phyloP scores from a whole-genome alignment of 2,113 vertebrate species.

The Ornithorhynchus anatinus region DNA sequence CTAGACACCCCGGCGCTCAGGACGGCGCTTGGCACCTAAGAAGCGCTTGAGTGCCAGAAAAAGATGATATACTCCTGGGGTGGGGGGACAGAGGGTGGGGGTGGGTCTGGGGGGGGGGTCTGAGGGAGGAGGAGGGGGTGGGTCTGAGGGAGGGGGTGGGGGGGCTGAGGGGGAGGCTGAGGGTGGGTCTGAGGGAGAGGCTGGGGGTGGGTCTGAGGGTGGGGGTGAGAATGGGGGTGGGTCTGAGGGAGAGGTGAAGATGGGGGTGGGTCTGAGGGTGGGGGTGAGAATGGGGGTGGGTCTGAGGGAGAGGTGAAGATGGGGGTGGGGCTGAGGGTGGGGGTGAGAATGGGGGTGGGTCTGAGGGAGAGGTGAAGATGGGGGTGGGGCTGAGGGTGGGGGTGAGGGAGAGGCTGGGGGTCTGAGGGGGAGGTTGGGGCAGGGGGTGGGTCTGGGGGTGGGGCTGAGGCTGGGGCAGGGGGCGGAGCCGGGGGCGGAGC shows the following conservation, averaged over 20 bases:
- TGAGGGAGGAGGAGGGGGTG: no score
- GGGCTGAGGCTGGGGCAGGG: background rate
- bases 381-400: no score
- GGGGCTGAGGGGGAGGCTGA: no score
- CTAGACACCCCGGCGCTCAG: no score
- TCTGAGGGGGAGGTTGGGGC: background rate
- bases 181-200: no score
- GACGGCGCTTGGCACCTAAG: no score
- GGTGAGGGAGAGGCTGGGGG: background rate
- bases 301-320: background rate
- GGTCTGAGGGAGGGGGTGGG: no score
- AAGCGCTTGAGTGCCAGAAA: no score
- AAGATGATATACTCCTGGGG: no score
- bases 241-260: background rate
- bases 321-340: background rate
- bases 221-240: background rate
- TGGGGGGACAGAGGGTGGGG: no score
- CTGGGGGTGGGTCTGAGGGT: background rate
- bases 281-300: background rate
- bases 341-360: background rate
- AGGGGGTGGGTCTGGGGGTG: background rate
- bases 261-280: background rate
- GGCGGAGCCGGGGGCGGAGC: slow-evolving; percentile 7
- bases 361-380: no score
- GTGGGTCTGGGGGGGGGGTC: no score